These are phyloP conservation scores for Diarsia dahlii DNA, from an alignment of 2,888 invertebrate genomes.

Conservation along the genomic window DNA sequence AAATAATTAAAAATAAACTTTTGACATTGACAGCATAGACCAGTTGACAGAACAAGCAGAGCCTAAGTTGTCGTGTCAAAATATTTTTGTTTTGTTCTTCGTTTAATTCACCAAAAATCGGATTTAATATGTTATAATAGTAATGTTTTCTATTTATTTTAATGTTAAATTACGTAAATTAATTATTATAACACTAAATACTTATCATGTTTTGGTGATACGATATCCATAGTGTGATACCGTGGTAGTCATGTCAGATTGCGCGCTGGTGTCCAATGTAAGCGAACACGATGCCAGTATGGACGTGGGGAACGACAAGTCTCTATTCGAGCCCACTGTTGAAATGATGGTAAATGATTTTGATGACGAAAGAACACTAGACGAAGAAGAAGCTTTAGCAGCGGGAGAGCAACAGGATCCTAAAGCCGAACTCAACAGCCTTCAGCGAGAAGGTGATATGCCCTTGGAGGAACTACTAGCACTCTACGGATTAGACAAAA, in stretches of 20 bases:
- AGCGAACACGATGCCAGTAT: constrained; percentile 90
- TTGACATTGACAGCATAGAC: constrained; percentile 14
- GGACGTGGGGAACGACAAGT: constrained; percentile 90
- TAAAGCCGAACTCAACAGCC: constrained; percentile 96
- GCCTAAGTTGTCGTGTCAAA: constrained; percentile 83
- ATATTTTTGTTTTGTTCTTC: constrained; percentile 88
- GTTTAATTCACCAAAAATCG: constrained; percentile 72
- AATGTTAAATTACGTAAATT: constrained; percentile 66
- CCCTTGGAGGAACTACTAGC: constrained; percentile 98
- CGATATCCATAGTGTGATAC: constrained; percentile 77
- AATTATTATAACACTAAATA: constrained; percentile 69
- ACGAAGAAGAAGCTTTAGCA: constrained; percentile 98
- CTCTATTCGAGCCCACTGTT: constrained; percentile 97
- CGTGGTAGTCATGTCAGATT: constrained; percentile 90
- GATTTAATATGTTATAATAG: constrained; percentile 78
- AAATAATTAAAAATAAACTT: not conserved
- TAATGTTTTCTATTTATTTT: constrained; percentile 78
- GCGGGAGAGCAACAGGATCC: constrained; percentile 96
- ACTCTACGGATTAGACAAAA: constrained; percentile 94
- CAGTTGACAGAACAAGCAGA: constrained; percentile 23
- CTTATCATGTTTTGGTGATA: constrained; percentile 81
- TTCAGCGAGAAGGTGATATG: constrained; percentile 98
- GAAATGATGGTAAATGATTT: constrained; percentile 99
- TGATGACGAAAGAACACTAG: constrained; percentile 98
- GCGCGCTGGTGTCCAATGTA: constrained; percentile 89